Conservation (phyloP, 2,113 vertebrate species). For the Clarias macrocephalus region DNA sequence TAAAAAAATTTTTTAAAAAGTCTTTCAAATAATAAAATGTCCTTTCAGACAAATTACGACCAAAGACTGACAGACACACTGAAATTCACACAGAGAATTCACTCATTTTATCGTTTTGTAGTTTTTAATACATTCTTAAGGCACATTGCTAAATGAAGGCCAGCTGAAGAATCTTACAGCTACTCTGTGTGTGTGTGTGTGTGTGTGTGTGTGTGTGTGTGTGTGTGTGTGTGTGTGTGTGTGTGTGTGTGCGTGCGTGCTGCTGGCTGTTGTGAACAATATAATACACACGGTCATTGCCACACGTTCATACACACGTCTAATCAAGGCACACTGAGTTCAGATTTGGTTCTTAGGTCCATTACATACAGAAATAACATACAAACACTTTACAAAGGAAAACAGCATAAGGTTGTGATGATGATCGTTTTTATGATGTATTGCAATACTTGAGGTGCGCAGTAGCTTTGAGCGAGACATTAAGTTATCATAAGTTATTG, state of each 20-base stretch:
- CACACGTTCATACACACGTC: neutral
- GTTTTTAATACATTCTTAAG: conserved; percentile 44
- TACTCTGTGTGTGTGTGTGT: neutral
- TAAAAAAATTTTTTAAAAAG: too few relatives aligned
- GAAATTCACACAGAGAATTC: neutral
- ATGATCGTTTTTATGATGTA: neutral
- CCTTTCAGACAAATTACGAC: neutral
- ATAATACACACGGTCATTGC: conserved; percentile 6
- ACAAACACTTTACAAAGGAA: neutral
- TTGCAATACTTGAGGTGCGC: neutral
- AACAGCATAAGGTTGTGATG: neutral
- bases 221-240: neutral
- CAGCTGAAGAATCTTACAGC: conserved; percentile 30
- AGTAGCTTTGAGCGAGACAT: neutral
- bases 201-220: conserved; percentile 17
- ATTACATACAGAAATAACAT: neutral
- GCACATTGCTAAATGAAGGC: conserved; percentile 49
- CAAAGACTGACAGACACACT: neutral
- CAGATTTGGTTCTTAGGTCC: conserved; percentile 9
- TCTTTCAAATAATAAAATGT: neutral
- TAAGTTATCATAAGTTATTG: neutral
- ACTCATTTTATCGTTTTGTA: neutral
- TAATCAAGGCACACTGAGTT: conserved; percentile 26
- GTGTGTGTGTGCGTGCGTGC: conserved; percentile 6
- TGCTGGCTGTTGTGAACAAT: conserved; percentile 5